phyloP scores from a whole-genome alignment of 2,888 invertebrate genomes.

The Tribolium freemani region DNA sequence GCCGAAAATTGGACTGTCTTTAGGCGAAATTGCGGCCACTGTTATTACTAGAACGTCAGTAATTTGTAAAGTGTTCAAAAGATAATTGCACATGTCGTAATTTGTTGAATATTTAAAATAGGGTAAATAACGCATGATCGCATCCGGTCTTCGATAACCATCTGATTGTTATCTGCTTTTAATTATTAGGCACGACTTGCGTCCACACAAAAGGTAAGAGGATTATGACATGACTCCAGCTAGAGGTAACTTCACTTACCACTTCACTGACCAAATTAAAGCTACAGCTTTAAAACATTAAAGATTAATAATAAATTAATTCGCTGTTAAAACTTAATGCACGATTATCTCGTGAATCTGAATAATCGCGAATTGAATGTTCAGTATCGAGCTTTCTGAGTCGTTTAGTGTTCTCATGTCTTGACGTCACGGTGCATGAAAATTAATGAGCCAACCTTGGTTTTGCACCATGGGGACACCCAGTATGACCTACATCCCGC shows the following conservation, averaged over 20 bases:
- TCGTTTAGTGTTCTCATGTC: background rate
- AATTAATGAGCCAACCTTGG: background rate
- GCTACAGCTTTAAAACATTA: no score
- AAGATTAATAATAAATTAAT: no score
- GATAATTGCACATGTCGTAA: conserved; percentile 29
- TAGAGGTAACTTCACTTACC: background rate
- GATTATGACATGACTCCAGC: background rate
- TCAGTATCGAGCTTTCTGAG: no score
- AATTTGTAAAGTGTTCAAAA: conserved; percentile 23
- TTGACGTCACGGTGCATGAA: background rate
- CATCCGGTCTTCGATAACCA: conserved; percentile 21
- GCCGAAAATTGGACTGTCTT: background rate
- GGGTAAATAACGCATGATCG: conserved; percentile 28
- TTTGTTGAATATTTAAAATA: conserved; percentile 32
- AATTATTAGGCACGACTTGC: conserved; percentile 24
- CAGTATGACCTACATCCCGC: conserved; percentile 15
- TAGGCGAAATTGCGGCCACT: background rate
- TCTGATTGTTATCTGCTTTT: conserved; percentile 33
- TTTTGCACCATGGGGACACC: background rate
- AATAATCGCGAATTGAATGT: no score
- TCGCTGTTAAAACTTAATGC: no score
- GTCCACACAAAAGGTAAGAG: conserved; percentile 23
- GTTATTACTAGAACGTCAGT: background rate
- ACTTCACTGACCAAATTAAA: background rate
- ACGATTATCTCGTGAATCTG: no score